A percentile compares a stretch with the other conserved stretches of the same genome.
Evolutionary conservation across 2,113 vertebrate species (phyloP).

Genomic region (Pristiophorus japonicus): DNA sequence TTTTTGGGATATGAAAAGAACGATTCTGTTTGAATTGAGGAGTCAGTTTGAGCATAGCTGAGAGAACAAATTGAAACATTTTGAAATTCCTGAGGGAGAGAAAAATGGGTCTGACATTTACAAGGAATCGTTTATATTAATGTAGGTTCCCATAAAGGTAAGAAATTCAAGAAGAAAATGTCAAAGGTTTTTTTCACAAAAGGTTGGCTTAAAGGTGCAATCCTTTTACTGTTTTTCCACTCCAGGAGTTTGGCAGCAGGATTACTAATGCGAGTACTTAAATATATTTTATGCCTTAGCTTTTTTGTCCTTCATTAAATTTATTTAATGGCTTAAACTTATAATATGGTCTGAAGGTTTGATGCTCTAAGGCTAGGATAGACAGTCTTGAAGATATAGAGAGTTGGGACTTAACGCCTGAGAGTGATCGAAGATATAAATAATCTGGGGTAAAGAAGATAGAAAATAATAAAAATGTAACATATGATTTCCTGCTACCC

Average conservation of each 20-base stretch:
- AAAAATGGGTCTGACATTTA: constrained; percentile 6
- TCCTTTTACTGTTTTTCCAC: neutral
- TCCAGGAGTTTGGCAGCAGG: neutral
- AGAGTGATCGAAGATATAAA: neutral
- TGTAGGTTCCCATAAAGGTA: neutral
- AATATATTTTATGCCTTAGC: neutral
- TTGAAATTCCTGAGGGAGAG: constrained; percentile 5
- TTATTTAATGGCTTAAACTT: neutral
- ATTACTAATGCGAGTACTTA: neutral
- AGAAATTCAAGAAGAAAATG: neutral
- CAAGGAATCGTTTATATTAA: neutral
- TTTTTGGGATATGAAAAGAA: neutral
- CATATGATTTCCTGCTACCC: neutral
- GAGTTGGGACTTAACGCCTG: too few species aligned
- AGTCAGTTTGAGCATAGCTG: neutral
- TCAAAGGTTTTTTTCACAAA: neutral
- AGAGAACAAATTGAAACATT: neutral
- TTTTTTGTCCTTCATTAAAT: neutral
- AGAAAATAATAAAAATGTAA: neutral
- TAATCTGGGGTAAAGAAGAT: too few species aligned
- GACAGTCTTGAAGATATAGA: too few species aligned
- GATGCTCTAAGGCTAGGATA: neutral
- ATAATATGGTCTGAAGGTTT: neutral
- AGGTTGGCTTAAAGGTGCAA: neutral
- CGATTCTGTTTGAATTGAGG: neutral